Conservation (phyloP, 2,888 invertebrate species). For the Drosophila aldrichi region DNA sequence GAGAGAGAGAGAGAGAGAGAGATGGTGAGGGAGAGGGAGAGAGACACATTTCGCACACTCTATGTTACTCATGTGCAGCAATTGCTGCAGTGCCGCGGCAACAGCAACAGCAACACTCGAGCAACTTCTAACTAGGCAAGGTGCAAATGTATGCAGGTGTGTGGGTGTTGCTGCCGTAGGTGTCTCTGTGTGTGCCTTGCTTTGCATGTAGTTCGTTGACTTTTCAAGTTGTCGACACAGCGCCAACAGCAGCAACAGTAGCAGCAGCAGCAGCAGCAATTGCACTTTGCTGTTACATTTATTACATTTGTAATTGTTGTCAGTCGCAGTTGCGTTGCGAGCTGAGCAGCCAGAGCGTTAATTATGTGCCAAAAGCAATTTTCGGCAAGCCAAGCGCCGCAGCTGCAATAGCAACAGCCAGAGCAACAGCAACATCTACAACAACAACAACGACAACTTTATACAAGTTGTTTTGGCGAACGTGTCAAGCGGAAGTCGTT, state of each 20-base stretch:
- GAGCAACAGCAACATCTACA: conserved; percentile 1
- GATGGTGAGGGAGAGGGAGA: neutral
- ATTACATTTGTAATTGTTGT: conserved; percentile 82
- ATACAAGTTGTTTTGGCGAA: conserved; percentile 82
- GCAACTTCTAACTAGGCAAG: conserved; percentile 65
- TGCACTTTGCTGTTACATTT: conserved; percentile 77
- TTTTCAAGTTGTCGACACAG: conserved; percentile 70
- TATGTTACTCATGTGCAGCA: conserved; percentile 42
- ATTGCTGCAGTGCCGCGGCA: conserved; percentile 61
- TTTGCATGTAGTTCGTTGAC: conserved; percentile 79
- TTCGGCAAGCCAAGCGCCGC: conserved; percentile 51
- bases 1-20: neutral
- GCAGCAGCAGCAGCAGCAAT: conserved; percentile 44
- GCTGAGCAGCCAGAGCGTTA: conserved; percentile 61
- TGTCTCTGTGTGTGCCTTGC: conserved; percentile 41
- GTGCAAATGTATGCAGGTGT: conserved; percentile 64
- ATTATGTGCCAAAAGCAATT: conserved; percentile 72
- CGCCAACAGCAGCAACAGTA: conserved; percentile 10
- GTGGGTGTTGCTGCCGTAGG: conserved; percentile 23
- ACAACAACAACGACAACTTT: conserved; percentile 30
- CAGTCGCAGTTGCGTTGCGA: conserved; percentile 60
- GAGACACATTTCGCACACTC: conserved; percentile 3
- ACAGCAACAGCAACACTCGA: conserved; percentile 53
- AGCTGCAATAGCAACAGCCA: conserved; percentile 5
- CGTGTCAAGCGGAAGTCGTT: conserved; percentile 85